A percentile compares a stretch with the other conserved stretches of the same genome.
Evolutionary conservation across 2,113 vertebrate genomes (phyloP).

Genomic region (Bucco capensis): DNA sequence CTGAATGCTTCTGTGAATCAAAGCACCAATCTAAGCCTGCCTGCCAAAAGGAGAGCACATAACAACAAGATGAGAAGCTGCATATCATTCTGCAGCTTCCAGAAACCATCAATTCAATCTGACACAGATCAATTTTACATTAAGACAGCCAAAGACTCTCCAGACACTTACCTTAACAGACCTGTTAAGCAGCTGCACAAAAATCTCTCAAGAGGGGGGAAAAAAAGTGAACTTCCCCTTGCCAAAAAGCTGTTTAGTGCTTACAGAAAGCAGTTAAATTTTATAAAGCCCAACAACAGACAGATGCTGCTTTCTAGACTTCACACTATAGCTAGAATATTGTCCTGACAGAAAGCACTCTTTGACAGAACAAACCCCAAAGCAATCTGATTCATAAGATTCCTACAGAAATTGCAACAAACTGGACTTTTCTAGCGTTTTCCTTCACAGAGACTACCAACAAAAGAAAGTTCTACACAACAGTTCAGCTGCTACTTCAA

Average conservation of each 20-base stretch:
- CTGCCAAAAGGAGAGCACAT: slow-evolving; percentile 21
- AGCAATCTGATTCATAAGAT: neutral
- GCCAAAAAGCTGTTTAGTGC: neutral
- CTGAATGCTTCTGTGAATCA: slow-evolving; percentile 23
- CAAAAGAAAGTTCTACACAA: neutral
- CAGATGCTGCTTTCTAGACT: neutral
- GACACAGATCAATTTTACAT: slow-evolving; percentile 60
- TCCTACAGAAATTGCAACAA: neutral
- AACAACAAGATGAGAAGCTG: neutral
- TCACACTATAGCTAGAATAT: neutral
- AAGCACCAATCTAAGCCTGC: slow-evolving; percentile 2
- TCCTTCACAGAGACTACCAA: neutral
- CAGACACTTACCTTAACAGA: slow-evolving; percentile 56
- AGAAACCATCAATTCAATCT: slow-evolving; percentile 52
- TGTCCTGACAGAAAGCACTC: neutral
- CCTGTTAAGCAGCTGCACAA: slow-evolving; percentile 37
- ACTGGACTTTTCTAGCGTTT: neutral
- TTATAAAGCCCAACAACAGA: neutral
- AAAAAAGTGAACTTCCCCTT: neutral
- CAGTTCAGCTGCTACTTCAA: neutral
- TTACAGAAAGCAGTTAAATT: neutral
- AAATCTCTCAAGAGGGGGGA: neutral
- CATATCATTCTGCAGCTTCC: slow-evolving; percentile 40
- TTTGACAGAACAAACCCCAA: neutral
- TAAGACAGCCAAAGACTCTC: slow-evolving; percentile 47